Evolutionary conservation across 1,140 invertebrate species (phyloP).

Genomic region (Amyelois transitella): DNA sequence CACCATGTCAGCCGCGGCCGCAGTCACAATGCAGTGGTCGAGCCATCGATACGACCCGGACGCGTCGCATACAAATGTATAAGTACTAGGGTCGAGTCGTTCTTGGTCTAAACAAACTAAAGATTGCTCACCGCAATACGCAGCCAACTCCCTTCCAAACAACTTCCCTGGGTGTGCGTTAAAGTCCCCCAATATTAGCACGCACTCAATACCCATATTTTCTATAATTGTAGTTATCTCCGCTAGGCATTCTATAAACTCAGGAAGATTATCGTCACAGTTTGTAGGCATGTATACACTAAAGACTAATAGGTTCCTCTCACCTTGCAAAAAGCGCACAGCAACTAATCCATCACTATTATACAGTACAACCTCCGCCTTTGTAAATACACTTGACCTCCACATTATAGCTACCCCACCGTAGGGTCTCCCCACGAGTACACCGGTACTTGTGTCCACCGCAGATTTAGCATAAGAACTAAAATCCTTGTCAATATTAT

Average conservation of each 20-base stretch:
- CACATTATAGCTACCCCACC: conserved; percentile 10
- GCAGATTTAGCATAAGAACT: not conserved
- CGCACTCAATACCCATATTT: not conserved
- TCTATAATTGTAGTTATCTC: conserved; percentile 8
- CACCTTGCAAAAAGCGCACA: not conserved
- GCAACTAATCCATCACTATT: not conserved
- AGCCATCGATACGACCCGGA: not conserved
- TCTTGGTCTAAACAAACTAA: too few relatives aligned
- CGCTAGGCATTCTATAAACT: conserved; percentile 1
- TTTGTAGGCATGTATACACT: conserved; percentile 12
- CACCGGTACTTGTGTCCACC: conserved; percentile 2
- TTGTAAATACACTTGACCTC: not conserved
- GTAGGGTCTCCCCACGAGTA: conserved; percentile 6
- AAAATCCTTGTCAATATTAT: conserved; percentile 1
- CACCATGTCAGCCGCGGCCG: not conserved
- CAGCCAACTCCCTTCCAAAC: too few relatives aligned
- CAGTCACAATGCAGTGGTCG: not conserved
- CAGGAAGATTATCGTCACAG: not conserved
- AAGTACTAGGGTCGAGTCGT: too few relatives aligned
- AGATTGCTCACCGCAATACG: too few relatives aligned
- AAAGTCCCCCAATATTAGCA: conserved; percentile 8
- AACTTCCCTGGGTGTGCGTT: not conserved
- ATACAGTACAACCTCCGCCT: not conserved
- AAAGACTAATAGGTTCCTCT: not conserved
- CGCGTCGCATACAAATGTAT: too few relatives aligned